phyloP scores from a whole-genome alignment of 92 coral and sea anemone genomes.

The Actinostola sp. region DNA sequence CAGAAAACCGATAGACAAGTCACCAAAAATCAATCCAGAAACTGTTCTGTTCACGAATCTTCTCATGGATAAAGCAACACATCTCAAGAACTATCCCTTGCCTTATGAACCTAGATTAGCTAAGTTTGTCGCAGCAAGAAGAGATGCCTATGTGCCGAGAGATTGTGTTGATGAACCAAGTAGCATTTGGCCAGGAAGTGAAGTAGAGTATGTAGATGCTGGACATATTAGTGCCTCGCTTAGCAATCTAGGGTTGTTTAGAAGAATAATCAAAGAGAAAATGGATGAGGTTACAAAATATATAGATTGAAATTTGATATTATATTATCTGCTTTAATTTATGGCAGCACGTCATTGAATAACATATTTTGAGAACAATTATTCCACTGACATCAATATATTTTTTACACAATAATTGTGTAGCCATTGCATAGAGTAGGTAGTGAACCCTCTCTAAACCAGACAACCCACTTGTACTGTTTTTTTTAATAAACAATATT shows the following conservation, averaged over 20 bases:
- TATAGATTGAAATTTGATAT: background rate
- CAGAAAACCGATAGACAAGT: slow-evolving; percentile 4
- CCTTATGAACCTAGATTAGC: slow-evolving; percentile 84
- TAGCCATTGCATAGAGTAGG: no score
- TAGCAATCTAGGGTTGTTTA: slow-evolving; percentile 68
- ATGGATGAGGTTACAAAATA: slow-evolving; percentile 34
- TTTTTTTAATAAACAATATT: no score
- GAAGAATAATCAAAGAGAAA: slow-evolving; percentile 72
- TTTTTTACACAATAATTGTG: no score
- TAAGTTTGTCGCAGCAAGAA: slow-evolving; percentile 79
- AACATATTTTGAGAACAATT: background rate
- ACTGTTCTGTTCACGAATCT: slow-evolving; percentile 80
- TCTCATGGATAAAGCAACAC: slow-evolving; percentile 90
- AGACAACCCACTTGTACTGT: no score
- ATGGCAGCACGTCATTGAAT: no score
- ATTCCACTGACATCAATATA: background rate
- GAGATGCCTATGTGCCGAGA: slow-evolving; percentile 93
- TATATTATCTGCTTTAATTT: no score
- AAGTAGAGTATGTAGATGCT: slow-evolving; percentile 67
- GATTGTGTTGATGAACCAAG: slow-evolving; percentile 64
- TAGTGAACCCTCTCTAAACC: no score
- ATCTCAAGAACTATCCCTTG: slow-evolving; percentile 72
- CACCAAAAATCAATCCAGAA: slow-evolving; percentile 29
- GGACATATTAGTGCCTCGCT: slow-evolving; percentile 85
- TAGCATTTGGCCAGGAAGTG: slow-evolving; percentile 85